Conservation (phyloP, 2,888 invertebrate species). For the Myathropa florea region DNA sequence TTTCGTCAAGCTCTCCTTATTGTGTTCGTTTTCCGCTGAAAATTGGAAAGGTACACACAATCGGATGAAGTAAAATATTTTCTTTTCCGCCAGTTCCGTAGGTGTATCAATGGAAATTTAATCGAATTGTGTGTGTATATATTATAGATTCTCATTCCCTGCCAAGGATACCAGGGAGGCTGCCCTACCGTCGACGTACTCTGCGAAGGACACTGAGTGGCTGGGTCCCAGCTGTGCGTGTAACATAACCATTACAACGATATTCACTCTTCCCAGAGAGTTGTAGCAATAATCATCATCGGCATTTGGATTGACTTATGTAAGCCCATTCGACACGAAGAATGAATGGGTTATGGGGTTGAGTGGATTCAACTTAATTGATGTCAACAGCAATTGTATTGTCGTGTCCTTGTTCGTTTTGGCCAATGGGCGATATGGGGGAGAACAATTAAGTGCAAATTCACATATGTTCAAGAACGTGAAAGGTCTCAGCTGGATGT, state of each 20-base stretch:
- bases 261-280: conserved; percentile 31
- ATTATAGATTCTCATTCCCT: background rate
- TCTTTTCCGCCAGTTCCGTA: conserved; percentile 14
- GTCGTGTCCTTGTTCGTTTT: conserved; percentile 6
- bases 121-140: conserved; percentile 18
- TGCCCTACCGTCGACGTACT: too few relatives aligned
- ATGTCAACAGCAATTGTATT: conserved; percentile 21
- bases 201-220: background rate
- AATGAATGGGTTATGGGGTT: background rate
- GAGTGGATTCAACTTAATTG: conserved; percentile 14
- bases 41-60: conserved; percentile 31
- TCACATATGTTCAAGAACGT: background rate
- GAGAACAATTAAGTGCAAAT: background rate
- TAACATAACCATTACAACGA: conserved; percentile 26
- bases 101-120: conserved; percentile 44
- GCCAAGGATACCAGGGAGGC: background rate
- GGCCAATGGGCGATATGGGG: background rate
- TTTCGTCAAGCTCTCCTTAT: background rate
- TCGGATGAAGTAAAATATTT: conserved; percentile 33
- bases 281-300: conserved; percentile 21
- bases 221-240: conserved; percentile 20
- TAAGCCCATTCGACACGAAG: background rate
- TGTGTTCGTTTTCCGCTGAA: background rate
- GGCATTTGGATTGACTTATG: conserved; percentile 7
- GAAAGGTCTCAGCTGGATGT: background rate